Base-by-base conservation (phyloP, 2,888 invertebrate species). In the Ichneumon xanthorius region DNA sequence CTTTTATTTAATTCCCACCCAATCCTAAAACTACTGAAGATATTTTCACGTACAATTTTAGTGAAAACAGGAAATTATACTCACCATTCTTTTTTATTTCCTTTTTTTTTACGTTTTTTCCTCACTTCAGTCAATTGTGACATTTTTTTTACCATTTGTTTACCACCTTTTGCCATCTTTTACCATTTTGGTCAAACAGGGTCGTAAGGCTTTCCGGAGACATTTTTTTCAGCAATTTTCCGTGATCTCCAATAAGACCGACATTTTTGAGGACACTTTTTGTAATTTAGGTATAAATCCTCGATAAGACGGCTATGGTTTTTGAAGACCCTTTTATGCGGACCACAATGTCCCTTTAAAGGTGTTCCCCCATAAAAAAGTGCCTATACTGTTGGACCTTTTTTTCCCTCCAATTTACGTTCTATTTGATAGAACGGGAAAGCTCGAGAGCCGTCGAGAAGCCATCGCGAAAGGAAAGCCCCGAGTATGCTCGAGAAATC, bases 401-500 rank as follows among this genome's bases (percentile, higher is more conserved):
- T 58, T 22, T 19, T 22, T 7, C 58, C 26, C 19, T 58, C 16
- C 7, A 26, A 61, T 16, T 63, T 63, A 16, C 37, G n/a, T 55
- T 73, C 37, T 50, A 53, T 65, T 76, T 37, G 48, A 37, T 14
- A 63, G 19, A 50, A 48, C 50, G 50, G 5, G 50, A 67, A 71
- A 79, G 61, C 63, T 78, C 30, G 19, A 80, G 37, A 16, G 45
- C 65, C 48, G 65, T 50, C 37, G 79, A 63, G 40, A n/a, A 0
- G 33, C 33, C 58, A 6, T 65, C 55, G 19, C 45, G 40, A 67
- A 58, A 67, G 67, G 22, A 11, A 14, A 26, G 40, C 22, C 58
- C 37, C 19, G 63, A 40, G 48, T 68, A 58, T 72, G 65, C 73
- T 71, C 55, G 76, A 80, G 68, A 71, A 80, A 80, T 84, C 71